phyloP scores from a whole-genome alignment of 2,113 vertebrate genomes.

The Scopus umbretta region DNA sequence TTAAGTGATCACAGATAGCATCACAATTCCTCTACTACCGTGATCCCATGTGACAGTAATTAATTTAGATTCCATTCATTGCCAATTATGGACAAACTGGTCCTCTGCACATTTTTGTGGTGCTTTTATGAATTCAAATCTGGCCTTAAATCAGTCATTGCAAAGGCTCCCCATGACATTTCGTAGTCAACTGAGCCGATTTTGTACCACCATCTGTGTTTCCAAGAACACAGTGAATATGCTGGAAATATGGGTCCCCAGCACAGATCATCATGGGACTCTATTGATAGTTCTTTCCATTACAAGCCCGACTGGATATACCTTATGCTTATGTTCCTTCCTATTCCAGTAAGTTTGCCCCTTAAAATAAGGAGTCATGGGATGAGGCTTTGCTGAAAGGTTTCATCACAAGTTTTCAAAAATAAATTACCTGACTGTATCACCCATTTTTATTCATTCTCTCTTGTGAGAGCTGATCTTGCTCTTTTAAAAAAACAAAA shows the following conservation, averaged over 20 bases:
- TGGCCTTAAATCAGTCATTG: background rate
- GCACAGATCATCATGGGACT: background rate
- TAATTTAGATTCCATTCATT: background rate
- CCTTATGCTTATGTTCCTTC: background rate
- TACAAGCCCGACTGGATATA: background rate
- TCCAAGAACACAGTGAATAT: background rate
- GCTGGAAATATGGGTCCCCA: background rate
- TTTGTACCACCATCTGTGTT: background rate
- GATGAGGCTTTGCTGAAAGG: background rate
- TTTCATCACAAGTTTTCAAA: background rate
- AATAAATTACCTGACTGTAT: background rate
- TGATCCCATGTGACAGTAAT: background rate
- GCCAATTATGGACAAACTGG: background rate
- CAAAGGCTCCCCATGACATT: background rate
- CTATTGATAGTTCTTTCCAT: background rate
- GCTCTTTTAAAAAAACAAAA: background rate
- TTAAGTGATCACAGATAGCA: background rate
- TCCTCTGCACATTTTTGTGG: background rate
- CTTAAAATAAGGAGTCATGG: background rate
- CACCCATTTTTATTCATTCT: background rate
- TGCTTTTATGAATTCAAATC: background rate
- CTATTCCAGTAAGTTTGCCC: background rate
- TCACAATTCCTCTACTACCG: background rate
- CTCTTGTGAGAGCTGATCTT: background rate
- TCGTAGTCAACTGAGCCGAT: background rate